Base-by-base conservation (phyloP, 2,888 invertebrate genomes). In the Metopia argyrocephala region DNA sequence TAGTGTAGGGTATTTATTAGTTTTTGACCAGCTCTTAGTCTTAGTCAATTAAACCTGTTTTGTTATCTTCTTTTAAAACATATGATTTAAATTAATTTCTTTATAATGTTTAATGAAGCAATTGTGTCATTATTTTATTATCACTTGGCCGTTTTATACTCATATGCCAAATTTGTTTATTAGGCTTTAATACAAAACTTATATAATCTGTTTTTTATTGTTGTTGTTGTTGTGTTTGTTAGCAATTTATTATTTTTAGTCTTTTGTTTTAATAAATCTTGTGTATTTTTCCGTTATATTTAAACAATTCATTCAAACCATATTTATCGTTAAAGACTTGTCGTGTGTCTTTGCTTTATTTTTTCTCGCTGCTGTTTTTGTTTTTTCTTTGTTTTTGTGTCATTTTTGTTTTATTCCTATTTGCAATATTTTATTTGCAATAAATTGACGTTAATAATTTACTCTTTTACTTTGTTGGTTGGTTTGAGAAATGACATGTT, bases 391-490 rank as follows among this genome's bases (percentile, higher is more conserved):
- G n/a, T 7, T 56, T 45, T 25, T 38, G 38, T 38, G 9, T 38
- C 15, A 15, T 9, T 38, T 38, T 38, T n/a, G 25, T 54, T 56
- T 2, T 28, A 7, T 56, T 18, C 0, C 21, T 12, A 12, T 48
- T 31, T 15, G 7, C 12, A 23, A 18, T 12, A 46, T 65, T 71
- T 68, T 50, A 57, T 73, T 80, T 69, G 73, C 73, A 71, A 76
- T 69, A 75, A 80, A 76, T 79, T 80, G 80, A 76, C 68, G 80
- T 76, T 76, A 80, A 76, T 80, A 80, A 80, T 80, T 76, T 76
- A 80, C 76, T 76, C 68, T 71, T 65, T 62, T n/a, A n/a, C n/a
- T 28, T 76, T 70, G 52, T 66, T 20, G 18, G 46, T 27, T 66
- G 52, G 23, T 48, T 15, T 27, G 18, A 18, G n/a, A 62, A 56